Base-by-base conservation (phyloP, 2,888 invertebrate genomes). In the Anoncus sp. region DNA sequence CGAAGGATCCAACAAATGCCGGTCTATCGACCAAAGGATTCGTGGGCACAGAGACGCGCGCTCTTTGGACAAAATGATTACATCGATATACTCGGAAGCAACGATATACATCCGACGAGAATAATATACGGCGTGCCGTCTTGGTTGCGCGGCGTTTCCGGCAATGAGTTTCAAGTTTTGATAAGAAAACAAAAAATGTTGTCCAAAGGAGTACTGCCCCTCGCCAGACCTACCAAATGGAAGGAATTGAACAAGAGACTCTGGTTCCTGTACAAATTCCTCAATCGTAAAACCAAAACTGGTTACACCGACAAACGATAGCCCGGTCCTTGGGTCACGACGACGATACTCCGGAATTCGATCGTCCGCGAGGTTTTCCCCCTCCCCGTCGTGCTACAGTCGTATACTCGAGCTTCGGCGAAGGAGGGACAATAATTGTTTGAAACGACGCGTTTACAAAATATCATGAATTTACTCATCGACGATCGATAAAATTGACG, bases 61-160 rank as follows among this genome's bases (percentile, higher is more conserved):
- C 90, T 97, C 0, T 98, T 97, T 92, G 99, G 99, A 0, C 98
- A 98, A 90, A 99, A 99, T 92, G 98, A 99, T 91, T 99, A 98
- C 88, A 98, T 99, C 81, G 98, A 99, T 90, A 98, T 99, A 75
- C 93, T 99, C 65, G 99, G 99, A 1, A 94, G 96, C 87, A 97
- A 96, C 38, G 93, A 93, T 16, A 83, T 96, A 6, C 97, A 98
- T 90, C 98, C 99, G 0, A 95, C 96, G 0, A 95, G 94, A 88
- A 94, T 98, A 14, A 91, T 98, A 14, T 98, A 98, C 87, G 95
- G 95, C 77, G 94, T 98, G 6, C 99, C 99, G 0, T 91, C 94
- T 0, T 99, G 98, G 98, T 92, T 99, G 40, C 94, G 97, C 85
- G 99, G 98, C 60, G 95, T 98, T 57, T 94, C 93, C 16, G 98